phyloP scores from a whole-genome alignment of 2,888 invertebrate species.

The Tenthredo livida region DNA sequence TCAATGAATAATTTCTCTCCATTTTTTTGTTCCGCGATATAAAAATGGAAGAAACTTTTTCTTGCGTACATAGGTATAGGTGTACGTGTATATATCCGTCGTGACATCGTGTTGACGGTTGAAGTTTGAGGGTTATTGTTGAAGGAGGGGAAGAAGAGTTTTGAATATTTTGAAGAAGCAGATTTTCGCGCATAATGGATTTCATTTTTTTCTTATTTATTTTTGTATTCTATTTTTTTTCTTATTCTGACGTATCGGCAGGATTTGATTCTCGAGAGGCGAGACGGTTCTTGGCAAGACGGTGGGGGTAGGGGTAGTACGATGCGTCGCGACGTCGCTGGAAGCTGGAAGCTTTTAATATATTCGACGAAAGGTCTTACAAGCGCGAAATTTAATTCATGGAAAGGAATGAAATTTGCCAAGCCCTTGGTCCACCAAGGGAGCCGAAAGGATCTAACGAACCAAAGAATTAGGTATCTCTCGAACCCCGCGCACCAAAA shows the following conservation, averaged over 20 bases:
- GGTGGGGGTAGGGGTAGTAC: not conserved
- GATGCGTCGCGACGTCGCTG: conserved; percentile 1
- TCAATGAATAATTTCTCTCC: conserved; percentile 40
- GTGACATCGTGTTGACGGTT: not conserved
- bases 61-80: not conserved
- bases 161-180: conserved; percentile 27
- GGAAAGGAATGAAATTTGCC: conserved; percentile 73
- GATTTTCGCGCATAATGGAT: not conserved
- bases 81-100: too few species aligned
- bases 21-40: not conserved
- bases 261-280: conserved; percentile 40
- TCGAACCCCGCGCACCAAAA: not conserved
- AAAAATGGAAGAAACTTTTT: not conserved
- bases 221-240: not conserved
- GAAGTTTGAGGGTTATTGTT: conserved; percentile 15
- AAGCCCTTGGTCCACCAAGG: conserved; percentile 57
- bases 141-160: conserved; percentile 23
- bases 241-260: conserved; percentile 7
- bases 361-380: conserved; percentile 54
- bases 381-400: conserved; percentile 74
- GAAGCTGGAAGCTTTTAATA: conserved; percentile 49
- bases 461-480: conserved; percentile 70
- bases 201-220: not conserved
- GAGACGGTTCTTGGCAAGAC: too few species aligned
- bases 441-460: conserved; percentile 71